Base-by-base conservation (phyloP, 1,140 invertebrate genomes). In the Bathynomus jamesi region DNA sequence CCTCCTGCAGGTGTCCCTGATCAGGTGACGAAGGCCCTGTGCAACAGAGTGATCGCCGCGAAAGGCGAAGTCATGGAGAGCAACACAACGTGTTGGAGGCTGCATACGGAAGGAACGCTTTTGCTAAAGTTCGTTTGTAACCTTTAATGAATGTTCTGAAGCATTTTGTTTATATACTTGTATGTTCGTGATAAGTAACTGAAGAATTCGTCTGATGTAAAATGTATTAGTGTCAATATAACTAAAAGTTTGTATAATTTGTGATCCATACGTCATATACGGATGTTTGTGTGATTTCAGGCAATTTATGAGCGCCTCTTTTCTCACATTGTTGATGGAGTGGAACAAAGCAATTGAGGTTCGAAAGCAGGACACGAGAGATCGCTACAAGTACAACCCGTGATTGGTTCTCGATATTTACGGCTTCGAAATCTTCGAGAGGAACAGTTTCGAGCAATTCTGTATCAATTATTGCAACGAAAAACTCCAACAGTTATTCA, bases 401-500 rank as follows among this genome's bases (percentile, higher is more conserved):
- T 97, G 0, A 98, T 98, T 77, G 95, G 95, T 98, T 2, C 83
- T 98, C 28, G 95, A 98, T 80, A 98, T 98, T 80, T 98, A 98
- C 81, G 96, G 96, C 17, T 98, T 98, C 84, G 95, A 98, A 85
- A 95, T 98, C 73, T 96, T 98, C 82, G 93, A 97, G 70, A 87
- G 87, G 7, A 97, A 98, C 82, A 94, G 91, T 79, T 96, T 97
- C 83, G 94, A 97, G 82, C 94, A 97, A 82, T 94, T 96, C 81
- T 96, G 94, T 81, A 98, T 98, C 78, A 97, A 97, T 82, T 97
- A 97, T 83, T 97, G 95, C 78, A 98, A 97, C 82, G 95, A 98
- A 83, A 97, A 98, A 82, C 84, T 97, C 28, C 95, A 98, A 80
- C 95, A 98, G 81, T 84, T 97, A 4, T 98, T 98, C 81, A 98